phyloP scores from a whole-genome alignment of 53 echinoderm and acorn worm species.

The Temnopleurus reevesii region DNA sequence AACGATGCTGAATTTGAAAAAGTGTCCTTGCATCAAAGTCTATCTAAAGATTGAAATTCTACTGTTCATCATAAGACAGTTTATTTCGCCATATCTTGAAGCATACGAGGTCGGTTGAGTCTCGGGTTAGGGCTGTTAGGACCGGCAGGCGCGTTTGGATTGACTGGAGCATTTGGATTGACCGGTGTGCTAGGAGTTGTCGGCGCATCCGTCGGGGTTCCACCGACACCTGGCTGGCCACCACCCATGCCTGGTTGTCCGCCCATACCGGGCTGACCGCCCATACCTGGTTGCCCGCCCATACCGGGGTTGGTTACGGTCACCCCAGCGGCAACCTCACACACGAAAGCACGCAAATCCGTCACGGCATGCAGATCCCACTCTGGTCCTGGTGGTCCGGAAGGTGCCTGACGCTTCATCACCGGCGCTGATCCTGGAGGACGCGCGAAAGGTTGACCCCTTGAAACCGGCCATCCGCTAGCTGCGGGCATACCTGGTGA shows the following conservation, averaged over 20 bases:
- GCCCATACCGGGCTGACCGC: neutral
- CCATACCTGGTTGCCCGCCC: neutral
- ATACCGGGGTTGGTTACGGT: neutral
- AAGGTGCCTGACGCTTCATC: neutral
- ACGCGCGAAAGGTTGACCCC: neutral
- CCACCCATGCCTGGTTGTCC: neutral
- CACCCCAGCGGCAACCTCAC: constrained; percentile 48
- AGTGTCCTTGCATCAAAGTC: too few species aligned
- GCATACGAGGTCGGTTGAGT: neutral
- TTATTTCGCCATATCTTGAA: too few species aligned
- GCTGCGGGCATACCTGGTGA: neutral
- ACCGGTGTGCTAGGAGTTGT: neutral
- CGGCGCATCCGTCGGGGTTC: neutral
- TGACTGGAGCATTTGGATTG: too few species aligned
- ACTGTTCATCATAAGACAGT: too few species aligned
- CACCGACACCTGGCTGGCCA: neutral
- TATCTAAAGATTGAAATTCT: too few species aligned
- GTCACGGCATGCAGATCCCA: constrained; percentile 15
- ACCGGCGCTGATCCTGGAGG: constrained; percentile 34
- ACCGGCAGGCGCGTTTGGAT: too few species aligned
- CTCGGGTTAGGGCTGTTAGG: neutral
- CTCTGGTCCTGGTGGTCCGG: neutral
- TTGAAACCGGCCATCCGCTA: constrained; percentile 1
- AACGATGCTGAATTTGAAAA: too few species aligned
- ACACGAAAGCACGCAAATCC: constrained; percentile 42